Percentiles rank a stretch among this genome's conserved stretches.
Conservation (phyloP, 1,140 invertebrate species). For the Dysdera silvatica region DNA sequence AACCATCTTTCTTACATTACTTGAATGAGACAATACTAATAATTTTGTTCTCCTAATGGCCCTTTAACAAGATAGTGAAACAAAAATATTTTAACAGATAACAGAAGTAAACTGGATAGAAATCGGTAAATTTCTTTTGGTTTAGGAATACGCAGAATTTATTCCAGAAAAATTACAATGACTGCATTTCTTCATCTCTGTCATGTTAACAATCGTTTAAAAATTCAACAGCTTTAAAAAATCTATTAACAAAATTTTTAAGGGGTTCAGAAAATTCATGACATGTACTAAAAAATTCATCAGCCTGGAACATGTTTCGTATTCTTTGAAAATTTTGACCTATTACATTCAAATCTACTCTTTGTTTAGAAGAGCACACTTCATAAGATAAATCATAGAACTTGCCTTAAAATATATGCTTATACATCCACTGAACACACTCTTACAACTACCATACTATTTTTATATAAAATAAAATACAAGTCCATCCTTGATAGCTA, state of each 20-base stretch:
- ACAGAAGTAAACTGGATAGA: background rate
- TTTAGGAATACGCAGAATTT: background rate
- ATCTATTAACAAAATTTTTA: too few relatives aligned
- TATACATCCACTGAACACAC: too few relatives aligned
- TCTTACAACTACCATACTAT: background rate
- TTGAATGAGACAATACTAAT: background rate
- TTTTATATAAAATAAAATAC: background rate
- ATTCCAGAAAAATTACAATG: background rate
- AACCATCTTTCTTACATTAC: background rate
- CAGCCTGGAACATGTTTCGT: background rate
- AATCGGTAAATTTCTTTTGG: background rate
- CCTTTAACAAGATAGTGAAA: background rate
- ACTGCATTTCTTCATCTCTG: background rate
- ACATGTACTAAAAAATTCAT: background rate
- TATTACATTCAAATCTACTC: too few relatives aligned
- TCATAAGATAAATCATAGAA: too few relatives aligned
- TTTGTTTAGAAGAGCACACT: too few relatives aligned
- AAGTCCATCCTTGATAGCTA: background rate
- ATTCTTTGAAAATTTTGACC: background rate
- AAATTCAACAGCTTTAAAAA: background rate
- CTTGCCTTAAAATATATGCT: too few relatives aligned
- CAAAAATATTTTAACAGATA: background rate
- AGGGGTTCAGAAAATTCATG: too few relatives aligned
- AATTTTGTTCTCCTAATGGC: background rate
- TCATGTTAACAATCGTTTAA: background rate